phyloP scores from a whole-genome alignment of 2,113 vertebrate genomes.

The Chloroceryle aenea region DNA sequence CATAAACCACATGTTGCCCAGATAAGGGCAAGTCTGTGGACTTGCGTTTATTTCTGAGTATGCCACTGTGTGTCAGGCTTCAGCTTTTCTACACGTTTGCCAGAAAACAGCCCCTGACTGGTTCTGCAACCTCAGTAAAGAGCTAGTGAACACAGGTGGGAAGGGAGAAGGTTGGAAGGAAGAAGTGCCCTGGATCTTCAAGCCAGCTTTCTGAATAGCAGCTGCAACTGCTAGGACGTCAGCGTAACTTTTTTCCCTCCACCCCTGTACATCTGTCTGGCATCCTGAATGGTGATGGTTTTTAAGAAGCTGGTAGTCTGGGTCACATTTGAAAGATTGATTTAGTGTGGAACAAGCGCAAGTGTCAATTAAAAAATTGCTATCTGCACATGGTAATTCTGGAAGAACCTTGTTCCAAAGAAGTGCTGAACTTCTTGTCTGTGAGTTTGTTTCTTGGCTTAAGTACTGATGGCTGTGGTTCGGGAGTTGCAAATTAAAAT shows the following conservation, averaged over 20 bases:
- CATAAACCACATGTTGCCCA: neutral
- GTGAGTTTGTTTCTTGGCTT: neutral
- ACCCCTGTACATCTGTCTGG: neutral
- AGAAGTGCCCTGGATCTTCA: neutral
- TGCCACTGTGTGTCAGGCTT: conserved; percentile 59
- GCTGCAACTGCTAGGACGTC: neutral
- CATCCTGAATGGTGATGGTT: neutral
- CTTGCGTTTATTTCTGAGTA: neutral
- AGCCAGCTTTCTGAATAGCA: neutral
- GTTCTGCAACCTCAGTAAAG: neutral
- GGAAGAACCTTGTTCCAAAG: neutral
- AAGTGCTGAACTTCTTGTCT: neutral
- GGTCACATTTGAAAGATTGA: neutral
- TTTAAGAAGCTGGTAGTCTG: neutral
- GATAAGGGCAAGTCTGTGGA: neutral
- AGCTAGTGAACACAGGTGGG: neutral
- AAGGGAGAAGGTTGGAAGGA: neutral
- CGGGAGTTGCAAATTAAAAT: neutral
- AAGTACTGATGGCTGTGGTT: neutral
- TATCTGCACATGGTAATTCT: neutral
- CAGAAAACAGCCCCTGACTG: neutral
- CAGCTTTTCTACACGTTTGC: neutral
- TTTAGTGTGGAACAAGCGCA: neutral
- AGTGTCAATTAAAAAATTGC: neutral
- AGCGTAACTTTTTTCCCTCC: no score